These are phyloP conservation scores for Oplegnathus fasciatus DNA, from an alignment of 2,113 vertebrate species.

Conservation along the genomic window DNA sequence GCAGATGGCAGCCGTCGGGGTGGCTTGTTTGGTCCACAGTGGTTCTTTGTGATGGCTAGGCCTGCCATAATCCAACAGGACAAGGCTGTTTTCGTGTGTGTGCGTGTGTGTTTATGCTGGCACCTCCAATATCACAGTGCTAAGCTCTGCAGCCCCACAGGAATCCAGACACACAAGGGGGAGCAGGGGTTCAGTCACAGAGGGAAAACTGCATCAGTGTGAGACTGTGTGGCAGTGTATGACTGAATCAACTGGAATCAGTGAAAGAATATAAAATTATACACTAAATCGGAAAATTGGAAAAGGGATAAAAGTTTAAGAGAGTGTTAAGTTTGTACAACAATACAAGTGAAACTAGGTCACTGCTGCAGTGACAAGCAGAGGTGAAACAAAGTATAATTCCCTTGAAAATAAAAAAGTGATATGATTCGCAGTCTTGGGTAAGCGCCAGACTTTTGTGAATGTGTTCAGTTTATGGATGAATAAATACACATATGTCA, in stretches of 20 bases:
- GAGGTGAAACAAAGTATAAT: not conserved
- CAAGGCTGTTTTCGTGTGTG: slow-evolving; percentile 54
- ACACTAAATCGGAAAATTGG: not conserved
- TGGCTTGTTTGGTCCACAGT: slow-evolving; percentile 74
- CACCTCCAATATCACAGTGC: slow-evolving; percentile 65
- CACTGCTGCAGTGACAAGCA: slow-evolving; percentile 14
- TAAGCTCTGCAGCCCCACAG: slow-evolving; percentile 65
- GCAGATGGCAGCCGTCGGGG: slow-evolving; percentile 77
- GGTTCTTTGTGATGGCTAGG: slow-evolving; percentile 77
- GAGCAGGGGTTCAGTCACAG: slow-evolving; percentile 43
- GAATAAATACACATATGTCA: slow-evolving; percentile 25
- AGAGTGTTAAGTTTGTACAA: not conserved
- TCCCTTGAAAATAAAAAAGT: not conserved
- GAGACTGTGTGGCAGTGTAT: slow-evolving; percentile 18
- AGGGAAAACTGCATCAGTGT: slow-evolving; percentile 20
- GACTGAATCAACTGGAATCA: not conserved
- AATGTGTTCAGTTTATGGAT: slow-evolving; percentile 10
- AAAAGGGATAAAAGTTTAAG: not conserved
- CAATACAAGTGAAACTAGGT: slow-evolving; percentile 9
- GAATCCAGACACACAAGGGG: slow-evolving; percentile 60
- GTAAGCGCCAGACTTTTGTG: not conserved
- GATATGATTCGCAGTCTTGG: not conserved
- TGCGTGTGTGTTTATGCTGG: slow-evolving; percentile 58
- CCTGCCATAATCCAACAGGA: slow-evolving; percentile 69
- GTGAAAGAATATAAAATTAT: not conserved